Base-by-base conservation (phyloP, 2,113 vertebrate species). In the Cyprinodon brontotheroides region DNA sequence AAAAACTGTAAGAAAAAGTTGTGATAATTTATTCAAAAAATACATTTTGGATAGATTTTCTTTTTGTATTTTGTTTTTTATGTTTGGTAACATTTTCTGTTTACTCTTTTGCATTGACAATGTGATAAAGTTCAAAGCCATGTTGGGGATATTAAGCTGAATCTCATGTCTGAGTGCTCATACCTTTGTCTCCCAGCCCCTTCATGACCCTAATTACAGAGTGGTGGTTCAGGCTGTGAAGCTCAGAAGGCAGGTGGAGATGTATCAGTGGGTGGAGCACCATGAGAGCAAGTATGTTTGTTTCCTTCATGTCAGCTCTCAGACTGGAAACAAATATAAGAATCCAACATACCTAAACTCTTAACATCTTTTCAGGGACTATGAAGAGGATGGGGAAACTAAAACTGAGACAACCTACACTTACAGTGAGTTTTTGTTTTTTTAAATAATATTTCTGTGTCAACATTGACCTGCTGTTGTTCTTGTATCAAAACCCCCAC, bases 221-320 rank as follows among this genome's bases (percentile, higher is more conserved):
- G 93, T 99, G 72, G 89, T 87, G 57, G 93, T 99, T 69, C 94
- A 94, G 3, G 96, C 97, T 0, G 98, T 96, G 93, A 99, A 98
- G 78, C 91, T 99, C 66, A 95, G 94, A 75, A 95, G 98, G 62
- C 91, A 95, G 0, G 98, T 99, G 88, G 98, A 99, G 91, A 99
- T 99, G 98, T 99, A 97, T 83, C 98, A 99, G 76, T 99, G 98
- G 98, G 96, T 99, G 68, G 98, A 99, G 72, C 91, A 95, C 20
- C 94, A 90, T 60, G 96, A 98, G 22, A 97, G 96, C 84, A 96
- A 77, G 98, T 99, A 76, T 95, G 96, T 85, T 38, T 11, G 8
- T 43, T 53, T 22, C 72, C 22, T 50, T 20, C 22, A 22, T 73
- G 48, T 62, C 65, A 63, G 66, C 61, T 20, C n/a, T 63, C 14